Base-by-base conservation (phyloP, 2,797 vertebrate species). In the Cetoscarus ocellatus region DNA sequence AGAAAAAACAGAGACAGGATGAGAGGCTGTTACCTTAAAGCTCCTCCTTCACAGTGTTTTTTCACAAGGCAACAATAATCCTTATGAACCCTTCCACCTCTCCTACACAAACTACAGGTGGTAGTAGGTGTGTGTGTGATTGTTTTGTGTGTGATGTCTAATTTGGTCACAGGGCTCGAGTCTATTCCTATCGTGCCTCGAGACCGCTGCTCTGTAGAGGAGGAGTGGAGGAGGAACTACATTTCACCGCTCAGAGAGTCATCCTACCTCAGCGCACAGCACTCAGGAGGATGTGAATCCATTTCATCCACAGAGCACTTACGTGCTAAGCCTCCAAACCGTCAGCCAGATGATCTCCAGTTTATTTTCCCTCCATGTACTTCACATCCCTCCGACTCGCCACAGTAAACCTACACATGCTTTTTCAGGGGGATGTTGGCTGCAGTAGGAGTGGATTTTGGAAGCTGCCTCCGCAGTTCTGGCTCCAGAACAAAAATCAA, bases 281-380 rank as follows among this genome's bases (percentile, higher is more conserved):
- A 83, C 85, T 87, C 84, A 61, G 66, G 78, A 83, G 86, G 79
- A 88, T 80, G 91, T 83, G 81, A 90, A 90, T 86, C 80, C 74
- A 68, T 89, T 88, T 86, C 77, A 87, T 83, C 86, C 83, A 83
- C 82, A 70, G 55, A 83, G 73, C 90, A 91, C 90, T 84, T 86
- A 84, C 38, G 79, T 89, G 90, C 73, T 84, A 88, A 91, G 73
- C 78, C 82, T 77, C 73, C 66, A 42, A 72, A 72, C 86, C 62
- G 80, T 65, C 61, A 34, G 79, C 61, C 73, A 35, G 62, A 70
- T 18, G 4, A 81, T 61, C 71, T 74, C 59, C 65, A 61, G 87
- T 86, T 88, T 85, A 75, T 88, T 84, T 85, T 68, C 60, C 66
- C 77, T 61, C 43, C 0, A 12, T 71, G 69, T 57, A 71, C 72